Evolutionary conservation across 2,888 invertebrate genomes (phyloP), one percentile per base, ranked within the genome.

Genomic region (Lithophane socia): DNA sequence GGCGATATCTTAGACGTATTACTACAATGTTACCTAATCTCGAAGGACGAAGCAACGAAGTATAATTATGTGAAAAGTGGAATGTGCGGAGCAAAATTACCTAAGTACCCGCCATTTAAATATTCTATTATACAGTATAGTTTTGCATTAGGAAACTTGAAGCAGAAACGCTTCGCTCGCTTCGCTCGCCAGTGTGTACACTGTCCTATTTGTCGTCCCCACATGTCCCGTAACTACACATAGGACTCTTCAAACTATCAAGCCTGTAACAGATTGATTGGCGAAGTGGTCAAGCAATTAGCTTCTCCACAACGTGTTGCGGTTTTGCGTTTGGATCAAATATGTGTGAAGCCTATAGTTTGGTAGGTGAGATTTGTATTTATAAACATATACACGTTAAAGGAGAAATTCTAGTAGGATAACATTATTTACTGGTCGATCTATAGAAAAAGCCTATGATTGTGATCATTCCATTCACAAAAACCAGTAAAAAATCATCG

Each of bases 231-330:
- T 0, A 2, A 37, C 37, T 37, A 5, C 5, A 5, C 37, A 18
- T n/a, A 13, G 3, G 3, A 3, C 13, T 64, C 13, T 64, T 42
- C 42, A 64, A 64, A 64, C 13, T 42, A 63, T 21, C 0, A 12
- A 13, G 64, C 42, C 13, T 4, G 3, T 8, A 63, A 64, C 13
- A 16, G 16, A 56, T 56, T 60, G 52, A 71, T 52, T 52, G 44
- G 12, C 10, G 8, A 58, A 78, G 58, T 71, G 72, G 71, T n/a
- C 12, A 12, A 24, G 58, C 37, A 78, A 78, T 78, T 78, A 78
- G 37, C 10, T 65, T 5, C 0, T 24, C 29, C 18, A 13, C 49
- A 18, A 13, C 42, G 12, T 65, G 79, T 78, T 13, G 65, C 16
- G 79, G 78, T 78, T 72, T 47, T n/a, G 56, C 13, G 61, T 21